Evolutionary conservation across 2,888 invertebrate species (phyloP).

Genomic region (Sminthurinus aureus): DNA sequence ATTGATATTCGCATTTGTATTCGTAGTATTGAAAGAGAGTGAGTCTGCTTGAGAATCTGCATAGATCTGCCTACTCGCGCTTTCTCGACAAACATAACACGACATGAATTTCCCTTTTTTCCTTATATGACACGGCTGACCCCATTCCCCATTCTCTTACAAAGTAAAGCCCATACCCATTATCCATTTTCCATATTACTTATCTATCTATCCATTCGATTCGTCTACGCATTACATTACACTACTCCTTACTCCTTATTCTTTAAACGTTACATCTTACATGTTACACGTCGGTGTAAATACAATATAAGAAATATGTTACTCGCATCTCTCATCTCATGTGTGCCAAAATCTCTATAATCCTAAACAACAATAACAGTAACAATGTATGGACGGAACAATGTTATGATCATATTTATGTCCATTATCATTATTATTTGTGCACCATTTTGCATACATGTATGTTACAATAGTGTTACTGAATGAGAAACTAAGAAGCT

Average conservation of each 20-base stretch:
- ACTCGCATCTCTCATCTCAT: background rate
- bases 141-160: conserved; percentile 25
- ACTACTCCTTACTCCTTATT: too few species aligned
- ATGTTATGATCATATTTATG: too few species aligned
- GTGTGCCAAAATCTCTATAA: background rate
- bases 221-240: too few species aligned
- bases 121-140: conserved; percentile 43
- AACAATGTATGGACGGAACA: too few species aligned
- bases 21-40: too few species aligned
- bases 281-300: background rate
- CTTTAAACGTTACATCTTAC: background rate
- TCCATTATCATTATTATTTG: too few species aligned
- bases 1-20: too few species aligned
- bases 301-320: background rate
- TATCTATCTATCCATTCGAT: background rate
- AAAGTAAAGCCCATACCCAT: conserved; percentile 27
- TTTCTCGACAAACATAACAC: conserved; percentile 29
- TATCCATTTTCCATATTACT: background rate
- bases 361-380: too few species aligned
- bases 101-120: conserved; percentile 42
- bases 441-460: too few species aligned
- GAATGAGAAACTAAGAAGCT: too few species aligned
- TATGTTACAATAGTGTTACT: too few species aligned
- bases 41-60: background rate
- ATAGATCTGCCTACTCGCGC: conserved; percentile 30